Base-by-base conservation (phyloP, 2,888 invertebrate species). In the Enoplolaimus lenunculus region DNA sequence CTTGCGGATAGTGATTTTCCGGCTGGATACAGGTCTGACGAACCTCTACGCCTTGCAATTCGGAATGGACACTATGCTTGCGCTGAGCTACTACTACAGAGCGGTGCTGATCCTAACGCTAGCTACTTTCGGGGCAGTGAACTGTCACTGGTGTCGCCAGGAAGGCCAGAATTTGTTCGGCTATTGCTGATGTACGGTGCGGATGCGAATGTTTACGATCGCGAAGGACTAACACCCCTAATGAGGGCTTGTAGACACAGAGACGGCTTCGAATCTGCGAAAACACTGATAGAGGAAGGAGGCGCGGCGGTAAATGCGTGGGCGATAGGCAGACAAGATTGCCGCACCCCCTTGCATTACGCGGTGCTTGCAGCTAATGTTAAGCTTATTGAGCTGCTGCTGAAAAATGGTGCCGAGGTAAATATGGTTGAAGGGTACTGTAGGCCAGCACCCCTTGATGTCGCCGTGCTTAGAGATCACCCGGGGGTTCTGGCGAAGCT, bases 41-140 rank as follows among this genome's bases (percentile, higher is more conserved):
- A 93, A 78, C 93, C 93, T 0, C 83, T 93, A 21, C 84, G 91
- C 64, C 83, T 93, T 74, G 91, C 93, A 0, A 88, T 93, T 74
- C 87, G 91, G 77, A 91, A 91, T 80, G 88, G 89, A 74, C 90
- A 91, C 80, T 88, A 88, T 78, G 84, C 84, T 68, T 84, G 85
- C 71, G 84, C 84, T 7, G 80, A 81, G 75, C 84, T 89, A 35
- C 84, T 92, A 1, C 83, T 92, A 34, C 89, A 90, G 77, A 86
- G 88, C 75, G 92, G 92, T 0, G 92, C 92, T 0, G 88, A 91
- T 81, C 90, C 91, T 2, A 91, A 93, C 82, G 90, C 91, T 77
- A 86, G 90, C n/a, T 79, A 79, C 74, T 79, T 79, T 71, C 76
- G 77, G 28, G 79, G 79, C 0, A 76, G 77, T 0, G 92, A 93